Evolutionary conservation across 2,797 vertebrate genomes (phyloP).

Genomic region (Pangasius sanitwongsei): DNA sequence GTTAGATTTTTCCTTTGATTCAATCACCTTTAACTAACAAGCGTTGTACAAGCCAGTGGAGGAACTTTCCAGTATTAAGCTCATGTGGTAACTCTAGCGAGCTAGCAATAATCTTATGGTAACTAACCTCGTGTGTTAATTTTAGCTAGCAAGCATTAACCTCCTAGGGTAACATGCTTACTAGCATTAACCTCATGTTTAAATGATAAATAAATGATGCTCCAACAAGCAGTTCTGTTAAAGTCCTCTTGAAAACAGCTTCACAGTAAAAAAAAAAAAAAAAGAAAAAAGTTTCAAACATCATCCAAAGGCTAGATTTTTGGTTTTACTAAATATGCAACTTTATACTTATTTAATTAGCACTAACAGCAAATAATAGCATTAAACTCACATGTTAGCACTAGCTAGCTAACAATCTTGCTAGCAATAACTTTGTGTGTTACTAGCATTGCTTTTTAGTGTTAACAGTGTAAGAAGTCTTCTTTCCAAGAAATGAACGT

Average conservation of each 20-base stretch:
- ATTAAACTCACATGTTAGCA: background rate
- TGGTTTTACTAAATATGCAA: background rate
- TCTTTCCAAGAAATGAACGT: no score
- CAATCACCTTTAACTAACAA: background rate
- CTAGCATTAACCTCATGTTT: background rate
- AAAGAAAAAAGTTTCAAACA: background rate
- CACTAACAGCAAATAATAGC: background rate
- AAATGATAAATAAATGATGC: background rate
- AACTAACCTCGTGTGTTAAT: background rate
- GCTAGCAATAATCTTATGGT: background rate
- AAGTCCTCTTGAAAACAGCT: background rate
- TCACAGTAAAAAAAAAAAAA: background rate
- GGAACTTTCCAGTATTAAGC: background rate
- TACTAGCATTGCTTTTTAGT: background rate
- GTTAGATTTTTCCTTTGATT: background rate
- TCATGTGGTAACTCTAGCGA: background rate
- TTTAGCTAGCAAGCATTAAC: background rate
- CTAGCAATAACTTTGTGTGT: background rate
- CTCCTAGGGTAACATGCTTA: background rate
- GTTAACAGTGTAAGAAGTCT: no score
- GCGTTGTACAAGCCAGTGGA: background rate
- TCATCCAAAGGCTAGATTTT: background rate
- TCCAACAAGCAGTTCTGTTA: background rate
- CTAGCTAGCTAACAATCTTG: background rate
- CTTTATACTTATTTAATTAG: background rate